phyloP scores from a whole-genome alignment of 2,888 invertebrate species.

The Pheosia gnoma region DNA sequence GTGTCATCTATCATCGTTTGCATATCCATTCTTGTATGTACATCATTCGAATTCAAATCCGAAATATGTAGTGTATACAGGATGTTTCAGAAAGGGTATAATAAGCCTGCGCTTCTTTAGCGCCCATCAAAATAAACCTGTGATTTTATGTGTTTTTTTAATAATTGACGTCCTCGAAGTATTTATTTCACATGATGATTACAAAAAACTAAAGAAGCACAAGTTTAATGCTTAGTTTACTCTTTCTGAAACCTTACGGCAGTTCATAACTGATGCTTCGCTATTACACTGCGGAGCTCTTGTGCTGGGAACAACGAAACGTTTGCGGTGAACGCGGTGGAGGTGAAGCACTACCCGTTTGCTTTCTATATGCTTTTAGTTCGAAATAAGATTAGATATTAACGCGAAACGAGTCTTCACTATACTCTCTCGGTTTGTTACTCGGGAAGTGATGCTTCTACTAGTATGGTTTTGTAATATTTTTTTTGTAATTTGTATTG shows the following conservation, averaged over 20 bases:
- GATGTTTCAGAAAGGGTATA: no score
- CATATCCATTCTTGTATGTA: not conserved
- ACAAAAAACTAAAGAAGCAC: no score
- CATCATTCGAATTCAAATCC: not conserved
- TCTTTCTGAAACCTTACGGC: no score
- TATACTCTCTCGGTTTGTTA: not conserved
- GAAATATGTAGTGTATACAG: conserved; percentile 1
- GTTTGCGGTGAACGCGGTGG: conserved; percentile 7
- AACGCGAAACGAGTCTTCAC: not conserved
- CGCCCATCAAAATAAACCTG: no score
- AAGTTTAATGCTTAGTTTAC: not conserved
- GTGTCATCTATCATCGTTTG: not conserved
- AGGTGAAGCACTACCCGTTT: not conserved
- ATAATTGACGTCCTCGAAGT: no score
- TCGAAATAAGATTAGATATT: conserved; percentile 3
- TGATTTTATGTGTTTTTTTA: no score
- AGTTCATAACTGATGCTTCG: not conserved
- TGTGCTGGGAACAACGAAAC: conserved; percentile 5
- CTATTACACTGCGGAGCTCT: not conserved
- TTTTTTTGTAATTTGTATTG: not conserved
- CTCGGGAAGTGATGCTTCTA: not conserved
- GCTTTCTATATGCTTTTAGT: not conserved
- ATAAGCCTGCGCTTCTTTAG: not conserved
- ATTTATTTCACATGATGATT: no score
- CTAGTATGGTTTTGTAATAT: not conserved